A percentile compares a stretch with the other conserved stretches of the same genome.
Evolutionary conservation across 2,888 invertebrate genomes (phyloP).

Genomic region (Pemphredon lugubris): DNA sequence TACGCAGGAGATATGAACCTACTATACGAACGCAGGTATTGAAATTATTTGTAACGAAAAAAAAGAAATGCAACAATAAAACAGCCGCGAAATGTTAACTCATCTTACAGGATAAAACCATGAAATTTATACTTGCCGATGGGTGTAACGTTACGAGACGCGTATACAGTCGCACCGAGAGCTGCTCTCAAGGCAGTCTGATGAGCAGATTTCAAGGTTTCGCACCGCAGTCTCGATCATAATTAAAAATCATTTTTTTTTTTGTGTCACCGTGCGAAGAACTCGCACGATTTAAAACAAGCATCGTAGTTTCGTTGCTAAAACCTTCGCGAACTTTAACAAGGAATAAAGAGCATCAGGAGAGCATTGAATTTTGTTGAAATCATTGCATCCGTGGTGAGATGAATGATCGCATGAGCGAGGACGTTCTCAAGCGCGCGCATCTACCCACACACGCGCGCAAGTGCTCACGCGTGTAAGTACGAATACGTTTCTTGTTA

Average conservation of each 20-base stretch:
- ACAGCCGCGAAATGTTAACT: conserved; percentile 15
- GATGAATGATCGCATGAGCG: conserved; percentile 20
- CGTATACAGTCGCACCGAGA: background rate
- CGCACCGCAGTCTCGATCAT: conserved; percentile 2
- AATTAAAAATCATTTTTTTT: background rate
- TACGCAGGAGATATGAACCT: no score
- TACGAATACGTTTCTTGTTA: background rate
- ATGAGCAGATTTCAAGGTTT: conserved; percentile 46
- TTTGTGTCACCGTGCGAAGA: background rate
- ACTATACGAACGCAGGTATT: no score
- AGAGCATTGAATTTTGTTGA: no score
- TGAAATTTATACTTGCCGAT: conserved; percentile 18
- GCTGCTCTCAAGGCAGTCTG: conserved; percentile 37
- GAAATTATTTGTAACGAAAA: no score
- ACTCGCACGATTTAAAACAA: no score
- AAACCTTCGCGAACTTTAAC: no score
- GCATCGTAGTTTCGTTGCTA: no score
- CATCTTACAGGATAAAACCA: conserved; percentile 17
- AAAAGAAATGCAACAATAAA: conserved; percentile 4
- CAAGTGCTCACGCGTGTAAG: background rate
- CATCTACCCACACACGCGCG: background rate
- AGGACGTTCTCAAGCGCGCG: background rate
- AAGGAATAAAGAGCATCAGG: no score
- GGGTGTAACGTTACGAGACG: conserved; percentile 28
- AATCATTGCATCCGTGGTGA: no score